These are phyloP conservation scores for Psettodes erumei DNA, from an alignment of 2,113 vertebrate species.

Conservation along the genomic window DNA sequence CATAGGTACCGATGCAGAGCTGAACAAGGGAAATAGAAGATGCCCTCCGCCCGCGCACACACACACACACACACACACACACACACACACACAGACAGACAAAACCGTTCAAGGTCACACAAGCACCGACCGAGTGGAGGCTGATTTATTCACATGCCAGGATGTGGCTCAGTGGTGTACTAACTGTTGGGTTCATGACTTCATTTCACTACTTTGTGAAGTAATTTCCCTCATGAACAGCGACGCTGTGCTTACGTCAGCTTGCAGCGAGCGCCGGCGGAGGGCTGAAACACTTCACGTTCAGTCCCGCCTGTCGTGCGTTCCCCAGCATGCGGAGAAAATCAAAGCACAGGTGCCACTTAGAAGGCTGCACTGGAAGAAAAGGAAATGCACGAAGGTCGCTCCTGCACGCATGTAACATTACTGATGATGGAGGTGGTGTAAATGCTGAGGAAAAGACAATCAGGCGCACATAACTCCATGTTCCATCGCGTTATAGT, in stretches of 20 bases:
- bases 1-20: background rate
- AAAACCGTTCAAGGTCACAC: background rate
- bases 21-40: background rate
- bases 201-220: background rate
- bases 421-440: conserved; percentile 7
- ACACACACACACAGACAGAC: too few species aligned
- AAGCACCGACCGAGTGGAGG: background rate
- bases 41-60: background rate
- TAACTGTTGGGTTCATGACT: background rate
- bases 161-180: conserved; percentile 5
- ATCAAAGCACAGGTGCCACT: conserved; percentile 34
- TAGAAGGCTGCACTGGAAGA: conserved; percentile 5
- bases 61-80: too few species aligned
- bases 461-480: conserved; percentile 1
- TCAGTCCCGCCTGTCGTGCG: background rate
- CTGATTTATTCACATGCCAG: background rate
- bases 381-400: background rate
- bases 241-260: background rate
- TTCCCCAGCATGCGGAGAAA: conserved; percentile 1
- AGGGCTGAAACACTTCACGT: background rate
- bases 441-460: conserved; percentile 1
- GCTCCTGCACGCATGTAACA: too few species aligned
- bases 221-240: background rate
- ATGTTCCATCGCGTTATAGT: background rate
- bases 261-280: background rate